A percentile compares a stretch with the other conserved stretches of the same genome.
These are phyloP conservation scores for Drosophila quadrilineata DNA, from an alignment of 1,140 invertebrate genomes.

Conservation along the genomic window DNA sequence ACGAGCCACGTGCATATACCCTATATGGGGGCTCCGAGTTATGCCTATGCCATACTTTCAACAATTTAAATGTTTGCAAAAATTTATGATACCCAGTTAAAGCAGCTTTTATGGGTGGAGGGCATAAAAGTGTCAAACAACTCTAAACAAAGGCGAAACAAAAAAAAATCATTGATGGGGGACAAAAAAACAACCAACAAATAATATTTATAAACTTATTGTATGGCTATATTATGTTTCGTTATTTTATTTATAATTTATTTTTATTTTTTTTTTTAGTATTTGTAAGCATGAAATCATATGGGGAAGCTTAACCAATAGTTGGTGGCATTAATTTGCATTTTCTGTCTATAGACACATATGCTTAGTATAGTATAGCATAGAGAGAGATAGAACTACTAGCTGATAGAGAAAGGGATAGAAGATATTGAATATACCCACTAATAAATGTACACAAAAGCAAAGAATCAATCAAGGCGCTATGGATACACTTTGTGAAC, in stretches of 20 bases:
- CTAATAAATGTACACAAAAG: conserved; percentile 23
- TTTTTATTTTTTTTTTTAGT: not conserved
- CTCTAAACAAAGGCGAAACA: conserved; percentile 6
- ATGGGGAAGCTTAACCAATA: conserved; percentile 8
- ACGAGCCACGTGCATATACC: no score
- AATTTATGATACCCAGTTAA: conserved; percentile 9
- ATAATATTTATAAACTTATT: conserved; percentile 10
- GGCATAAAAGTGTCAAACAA: conserved; percentile 29
- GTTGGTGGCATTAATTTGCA: conserved; percentile 23
- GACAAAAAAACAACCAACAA: not conserved
- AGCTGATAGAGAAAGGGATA: not conserved
- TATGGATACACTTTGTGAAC: not conserved
- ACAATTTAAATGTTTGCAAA: conserved; percentile 10
- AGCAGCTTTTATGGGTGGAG: not conserved
- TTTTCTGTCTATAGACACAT: conserved; percentile 6
- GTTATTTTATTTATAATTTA: not conserved
- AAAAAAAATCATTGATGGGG: conserved; percentile 5
- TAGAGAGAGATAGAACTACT: not conserved
- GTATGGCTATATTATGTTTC: no score
- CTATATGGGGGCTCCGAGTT: not conserved
- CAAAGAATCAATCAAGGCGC: conserved; percentile 32
- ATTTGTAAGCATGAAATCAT: conserved; percentile 18
- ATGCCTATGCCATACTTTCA: not conserved
- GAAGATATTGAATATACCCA: conserved; percentile 8
- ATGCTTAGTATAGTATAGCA: not conserved